Evolutionary conservation across 2,888 invertebrate genomes (phyloP), one percentile per base, ranked within the genome.

Genomic region (Flexamia atlantica): DNA sequence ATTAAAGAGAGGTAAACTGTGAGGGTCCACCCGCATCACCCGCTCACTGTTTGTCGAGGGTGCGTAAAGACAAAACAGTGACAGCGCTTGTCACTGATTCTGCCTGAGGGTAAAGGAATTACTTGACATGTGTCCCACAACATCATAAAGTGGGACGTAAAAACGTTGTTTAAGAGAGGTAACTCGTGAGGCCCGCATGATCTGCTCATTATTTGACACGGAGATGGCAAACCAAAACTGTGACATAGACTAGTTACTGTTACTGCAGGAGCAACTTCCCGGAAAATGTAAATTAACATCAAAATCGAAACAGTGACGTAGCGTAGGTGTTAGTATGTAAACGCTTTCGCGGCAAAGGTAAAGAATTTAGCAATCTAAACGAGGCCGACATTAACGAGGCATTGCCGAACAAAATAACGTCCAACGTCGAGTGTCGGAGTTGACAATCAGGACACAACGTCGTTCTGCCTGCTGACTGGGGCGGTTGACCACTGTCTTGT

Each of bases 81-180:
- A 9, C 72, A 40, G 17, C n/a, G n/a, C n/a, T n/a, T n/a, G n/a
- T 9, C 28, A 68, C 68, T 20, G 17, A 14, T 20, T 14, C 57
- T 57, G 57, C 57, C 12, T 7, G 57, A n/a, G 17, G 9, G n/a
- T n/a, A n/a, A n/a, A n/a, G n/a, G n/a, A n/a, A n/a, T n/a, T n/a
- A n/a, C 82, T 57, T 74, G 74, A 74, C 82, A 74, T 74, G 74
- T 74, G 74, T 60, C 53, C 60, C n/a, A 74, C 74, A 74, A 74
- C 23, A 60, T 36, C 74, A 40, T 83, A 74, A 83, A 83, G 72
- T 40, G 20, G 50, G 74, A 42, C 82, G 28, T 83, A 74, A 83
- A 83, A 83, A 60, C 25, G 82, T 83, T 83, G 74, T 57, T 83
- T 74, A 74, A 83, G 53, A 25, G 82, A 74, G 57, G 53, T 57